Conservation (phyloP, 2,888 invertebrate species). For the Ophion obscuratus region DNA sequence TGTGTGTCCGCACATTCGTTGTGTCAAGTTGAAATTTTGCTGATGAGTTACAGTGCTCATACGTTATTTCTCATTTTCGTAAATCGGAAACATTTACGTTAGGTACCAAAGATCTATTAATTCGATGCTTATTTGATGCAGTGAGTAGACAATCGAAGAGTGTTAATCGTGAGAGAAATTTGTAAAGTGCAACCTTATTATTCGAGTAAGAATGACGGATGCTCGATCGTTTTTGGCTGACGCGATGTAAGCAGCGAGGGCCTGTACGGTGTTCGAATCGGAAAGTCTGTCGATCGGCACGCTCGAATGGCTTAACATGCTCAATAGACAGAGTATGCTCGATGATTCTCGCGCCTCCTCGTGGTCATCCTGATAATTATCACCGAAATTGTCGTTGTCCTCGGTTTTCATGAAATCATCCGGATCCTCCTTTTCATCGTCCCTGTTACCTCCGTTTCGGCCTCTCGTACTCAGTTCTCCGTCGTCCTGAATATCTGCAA, state of each 20-base stretch:
- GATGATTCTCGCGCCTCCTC: constrained; percentile 69
- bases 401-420: constrained; percentile 74
- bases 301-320: constrained; percentile 74
- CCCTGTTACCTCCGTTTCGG: constrained; percentile 23
- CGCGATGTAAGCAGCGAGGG: constrained; percentile 77
- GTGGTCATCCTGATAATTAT: constrained; percentile 60
- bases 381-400: constrained; percentile 51
- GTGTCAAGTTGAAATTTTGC: too few relatives aligned
- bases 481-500: constrained; percentile 37
- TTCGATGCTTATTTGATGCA: too few relatives aligned
- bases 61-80: too few relatives aligned
- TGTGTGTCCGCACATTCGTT: too few relatives aligned
- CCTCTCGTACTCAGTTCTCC: constrained; percentile 12
- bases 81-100: too few relatives aligned
- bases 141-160: background rate
- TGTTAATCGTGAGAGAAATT: background rate
- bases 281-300: constrained; percentile 78
- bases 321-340: constrained; percentile 75
- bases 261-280: constrained; percentile 77
- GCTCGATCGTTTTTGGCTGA: constrained; percentile 81
- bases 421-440: constrained; percentile 72
- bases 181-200: constrained; percentile 84
- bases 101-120: too few relatives aligned
- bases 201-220: constrained; percentile 85
- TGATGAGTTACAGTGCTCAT: too few relatives aligned